phyloP scores from a whole-genome alignment of 1,140 invertebrate species.

The Brachionus rotundiformis region DNA sequence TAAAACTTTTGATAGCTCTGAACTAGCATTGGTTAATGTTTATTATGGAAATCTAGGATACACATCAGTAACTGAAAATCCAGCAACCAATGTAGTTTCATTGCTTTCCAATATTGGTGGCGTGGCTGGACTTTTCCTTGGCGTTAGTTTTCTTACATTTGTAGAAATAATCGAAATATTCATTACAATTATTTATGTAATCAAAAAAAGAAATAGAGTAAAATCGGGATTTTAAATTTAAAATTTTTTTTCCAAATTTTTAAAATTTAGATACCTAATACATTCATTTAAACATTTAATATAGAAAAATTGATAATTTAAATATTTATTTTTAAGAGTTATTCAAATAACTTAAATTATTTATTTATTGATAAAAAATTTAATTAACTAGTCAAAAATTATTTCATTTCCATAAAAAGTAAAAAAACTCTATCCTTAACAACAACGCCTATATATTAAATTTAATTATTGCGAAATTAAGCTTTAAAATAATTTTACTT shows the following conservation, averaged over 20 bases:
- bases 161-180: slow-evolving; percentile 1
- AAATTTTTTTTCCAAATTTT: too few species aligned
- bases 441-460: background rate
- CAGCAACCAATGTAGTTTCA: background rate
- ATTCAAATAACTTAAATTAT: background rate
- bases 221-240: too few species aligned
- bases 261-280: too few species aligned
- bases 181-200: too few species aligned
- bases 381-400: background rate
- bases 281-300: too few species aligned
- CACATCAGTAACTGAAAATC: background rate
- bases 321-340: too few species aligned
- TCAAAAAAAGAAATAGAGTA: too few species aligned
- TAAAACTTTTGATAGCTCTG: background rate
- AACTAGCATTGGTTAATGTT: background rate
- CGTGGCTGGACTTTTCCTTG: slow-evolving; percentile 8
- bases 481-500: background rate
- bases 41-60: background rate
- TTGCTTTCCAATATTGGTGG: slow-evolving; percentile 29
- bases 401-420: background rate
- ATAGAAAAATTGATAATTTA: too few species aligned
- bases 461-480: background rate
- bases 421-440: background rate
- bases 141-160: background rate
- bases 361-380: background rate